Base-by-base conservation (phyloP, 2,888 invertebrate genomes). In the Pachliopta kotzebuea region DNA sequence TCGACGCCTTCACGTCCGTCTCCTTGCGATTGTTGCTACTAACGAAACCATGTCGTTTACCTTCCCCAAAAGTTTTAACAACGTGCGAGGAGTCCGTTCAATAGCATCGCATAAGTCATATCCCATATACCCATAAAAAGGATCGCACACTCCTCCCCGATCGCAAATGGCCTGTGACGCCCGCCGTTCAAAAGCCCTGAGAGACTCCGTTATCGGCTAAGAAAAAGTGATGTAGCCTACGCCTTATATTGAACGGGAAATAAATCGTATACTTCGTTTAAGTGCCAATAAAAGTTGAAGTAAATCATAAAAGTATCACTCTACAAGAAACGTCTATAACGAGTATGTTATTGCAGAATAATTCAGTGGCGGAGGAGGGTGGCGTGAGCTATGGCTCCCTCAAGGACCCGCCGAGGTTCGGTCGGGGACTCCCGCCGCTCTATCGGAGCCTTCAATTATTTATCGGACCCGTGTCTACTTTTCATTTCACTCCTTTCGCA, bases 261-360 rank as follows among this genome's bases (percentile, higher is more conserved):
- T 90, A 90, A 90, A 90, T 90, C 88, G 88, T 88, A 86, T 90
- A 90, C 88, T 89, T 87, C 87, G 88, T 88, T 86, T 91, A 91
- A 90, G 90, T 90, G 89, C 90, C 90, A 91, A 91, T 91, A 91
- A 91, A 91, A 91, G 86, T 90, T 87, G 88, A 79, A 90, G 90
- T 90, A 91, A 91, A 91, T 91, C 90, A 90, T 90, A 91, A 89
- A 90, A 90, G 90, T 90, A 90, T 90, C 90, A 90, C 87, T 89
- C 87, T 81, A 78, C 82, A 81, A 84, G 86, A 89, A 90, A 88
- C 80, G 90, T 90, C 90, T 89, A 88, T 90, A 91, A 90, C 90
- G 89, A 89, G 90, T 90, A 88, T 90, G 90, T 91, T 91, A 91
- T 91, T 89, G 88, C 86, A 76, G 88, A 91, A 91, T 91, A 91